These are phyloP conservation scores for Loripinus fragilis DNA, from an alignment of 2,888 invertebrate species.

Conservation along the genomic window DNA sequence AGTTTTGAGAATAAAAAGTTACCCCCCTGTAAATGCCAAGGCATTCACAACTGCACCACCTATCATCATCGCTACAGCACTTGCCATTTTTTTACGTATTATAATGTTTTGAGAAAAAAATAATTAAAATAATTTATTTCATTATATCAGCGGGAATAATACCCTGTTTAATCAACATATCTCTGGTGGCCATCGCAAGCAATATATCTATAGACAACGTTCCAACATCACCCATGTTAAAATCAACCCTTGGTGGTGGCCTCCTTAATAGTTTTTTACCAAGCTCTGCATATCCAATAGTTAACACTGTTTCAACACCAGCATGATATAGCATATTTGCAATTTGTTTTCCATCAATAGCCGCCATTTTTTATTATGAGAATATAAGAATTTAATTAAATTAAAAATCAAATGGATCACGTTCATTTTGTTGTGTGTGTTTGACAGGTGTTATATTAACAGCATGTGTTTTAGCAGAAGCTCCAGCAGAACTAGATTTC, in stretches of 20 bases:
- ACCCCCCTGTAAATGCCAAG: constrained; percentile 23
- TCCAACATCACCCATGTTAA: constrained; percentile 42
- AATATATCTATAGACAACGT: constrained; percentile 24
- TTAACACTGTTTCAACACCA: constrained; percentile 35
- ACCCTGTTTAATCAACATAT: constrained; percentile 23
- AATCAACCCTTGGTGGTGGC: constrained; percentile 34
- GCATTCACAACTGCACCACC: constrained; percentile 19
- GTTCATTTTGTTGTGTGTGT: constrained; percentile 21
- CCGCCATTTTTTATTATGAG: neutral
- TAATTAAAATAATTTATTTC: constrained; percentile 25
- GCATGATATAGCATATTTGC: constrained; percentile 24
- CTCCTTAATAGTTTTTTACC: constrained; percentile 32
- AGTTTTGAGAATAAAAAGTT: constrained; percentile 26
- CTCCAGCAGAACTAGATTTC: no score
- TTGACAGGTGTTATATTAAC: neutral
- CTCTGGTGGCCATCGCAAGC: constrained; percentile 26
- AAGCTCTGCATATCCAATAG: constrained; percentile 36
- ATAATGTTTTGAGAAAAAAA: no score
- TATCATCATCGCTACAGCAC: constrained; percentile 19
- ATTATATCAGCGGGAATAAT: constrained; percentile 16
- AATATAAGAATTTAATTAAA: neutral
- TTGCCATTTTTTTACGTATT: constrained; percentile 36
- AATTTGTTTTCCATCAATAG: neutral
- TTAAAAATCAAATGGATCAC: constrained; percentile 31
- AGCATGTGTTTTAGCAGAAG: no score